Conservation (phyloP, 2,888 invertebrate genomes). For the Leptopilina myrica region DNA sequence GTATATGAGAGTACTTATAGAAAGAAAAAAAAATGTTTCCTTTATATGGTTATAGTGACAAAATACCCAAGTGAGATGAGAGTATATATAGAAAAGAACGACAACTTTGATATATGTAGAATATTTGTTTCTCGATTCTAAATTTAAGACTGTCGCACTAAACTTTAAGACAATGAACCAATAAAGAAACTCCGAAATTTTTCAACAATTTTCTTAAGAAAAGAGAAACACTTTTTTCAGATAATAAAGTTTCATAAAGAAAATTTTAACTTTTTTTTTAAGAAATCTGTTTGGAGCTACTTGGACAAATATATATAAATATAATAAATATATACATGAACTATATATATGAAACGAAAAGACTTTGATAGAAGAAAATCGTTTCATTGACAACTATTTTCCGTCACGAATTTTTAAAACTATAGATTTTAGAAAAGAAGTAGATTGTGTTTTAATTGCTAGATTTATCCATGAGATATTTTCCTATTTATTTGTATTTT, state of each 20-base stretch:
- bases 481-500: conserved; percentile 30
- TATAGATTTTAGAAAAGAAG: conserved; percentile 12
- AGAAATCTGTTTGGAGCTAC: conserved; percentile 9
- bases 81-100: conserved; percentile 28
- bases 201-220: background rate
- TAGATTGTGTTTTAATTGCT: conserved; percentile 15
- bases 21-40: background rate
- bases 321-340: background rate
- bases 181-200: conserved; percentile 8
- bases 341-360: background rate
- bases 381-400: conserved; percentile 5
- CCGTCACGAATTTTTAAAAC: conserved; percentile 20
- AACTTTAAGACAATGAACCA: conserved; percentile 29
- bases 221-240: background rate
- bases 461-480: conserved; percentile 21
- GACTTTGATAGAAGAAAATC: background rate
- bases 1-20: conserved; percentile 23
- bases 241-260: background rate
- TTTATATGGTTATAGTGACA: conserved; percentile 17
- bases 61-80: conserved; percentile 34
- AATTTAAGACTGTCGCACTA: conserved; percentile 37
- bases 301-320: background rate
- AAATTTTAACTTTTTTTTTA: background rate
- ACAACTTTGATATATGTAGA: conserved; percentile 21
- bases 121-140: conserved; percentile 32